Evolutionary conservation across 2,113 vertebrate species (phyloP).

Genomic region (Nestor notabilis): DNA sequence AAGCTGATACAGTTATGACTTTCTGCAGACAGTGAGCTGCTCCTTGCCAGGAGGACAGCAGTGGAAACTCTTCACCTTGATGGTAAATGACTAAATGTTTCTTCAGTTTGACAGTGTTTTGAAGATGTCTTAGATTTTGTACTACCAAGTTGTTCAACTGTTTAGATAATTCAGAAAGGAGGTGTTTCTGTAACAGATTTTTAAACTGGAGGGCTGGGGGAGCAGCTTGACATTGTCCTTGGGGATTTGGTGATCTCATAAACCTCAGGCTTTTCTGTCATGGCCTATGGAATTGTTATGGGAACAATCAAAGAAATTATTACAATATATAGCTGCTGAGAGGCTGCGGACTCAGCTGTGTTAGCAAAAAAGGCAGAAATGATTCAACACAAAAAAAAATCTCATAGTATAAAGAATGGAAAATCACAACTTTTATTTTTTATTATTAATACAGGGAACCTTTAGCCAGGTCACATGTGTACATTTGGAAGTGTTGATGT

Average conservation of each 20-base stretch:
- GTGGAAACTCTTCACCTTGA: neutral
- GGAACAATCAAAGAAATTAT: neutral
- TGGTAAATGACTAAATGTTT: neutral
- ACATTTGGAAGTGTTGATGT: neutral
- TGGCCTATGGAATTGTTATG: neutral
- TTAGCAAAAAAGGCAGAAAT: neutral
- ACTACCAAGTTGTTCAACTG: neutral
- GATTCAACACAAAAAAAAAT: neutral
- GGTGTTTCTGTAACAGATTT: neutral
- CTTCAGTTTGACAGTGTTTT: conserved; percentile 19
- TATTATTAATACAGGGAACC: neutral
- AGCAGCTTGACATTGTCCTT: neutral
- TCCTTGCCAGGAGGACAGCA: neutral
- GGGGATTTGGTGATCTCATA: neutral
- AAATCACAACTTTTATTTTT: neutral
- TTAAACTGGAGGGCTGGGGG: neutral
- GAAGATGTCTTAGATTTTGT: neutral
- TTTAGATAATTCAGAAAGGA: neutral
- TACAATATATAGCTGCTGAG: neutral
- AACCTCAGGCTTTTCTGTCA: neutral
- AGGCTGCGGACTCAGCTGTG: neutral
- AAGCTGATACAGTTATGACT: neutral
- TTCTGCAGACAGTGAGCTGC: neutral
- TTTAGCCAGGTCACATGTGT: neutral
- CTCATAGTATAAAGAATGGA: neutral